These are phyloP conservation scores for Paelopatides confundens DNA, from an alignment of 53 echinoderm and acorn worm species.

Conservation along the genomic window DNA sequence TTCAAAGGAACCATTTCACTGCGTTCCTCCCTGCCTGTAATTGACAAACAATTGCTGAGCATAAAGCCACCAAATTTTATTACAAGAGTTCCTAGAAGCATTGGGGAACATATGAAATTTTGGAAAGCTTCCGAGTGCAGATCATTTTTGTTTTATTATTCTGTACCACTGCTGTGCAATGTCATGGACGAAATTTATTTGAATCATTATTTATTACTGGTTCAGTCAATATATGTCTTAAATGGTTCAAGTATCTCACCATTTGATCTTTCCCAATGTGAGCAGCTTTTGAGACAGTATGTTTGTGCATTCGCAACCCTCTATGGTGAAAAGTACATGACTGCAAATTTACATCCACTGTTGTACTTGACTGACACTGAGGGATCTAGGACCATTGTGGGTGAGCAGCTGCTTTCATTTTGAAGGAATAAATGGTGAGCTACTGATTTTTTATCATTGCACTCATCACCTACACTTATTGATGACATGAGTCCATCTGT, in stretches of 20 bases:
- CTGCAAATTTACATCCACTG: background rate
- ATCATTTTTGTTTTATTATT: slow-evolving; percentile 75
- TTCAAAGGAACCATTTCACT: slow-evolving; percentile 41
- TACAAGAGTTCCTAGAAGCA: slow-evolving; percentile 55
- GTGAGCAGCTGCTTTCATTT: slow-evolving; percentile 50
- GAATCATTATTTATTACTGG: slow-evolving; percentile 69
- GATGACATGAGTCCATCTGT: background rate
- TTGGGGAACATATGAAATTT: slow-evolving; percentile 46
- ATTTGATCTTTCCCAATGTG: background rate
- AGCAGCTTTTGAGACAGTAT: background rate
- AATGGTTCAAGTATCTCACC: background rate
- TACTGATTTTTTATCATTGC: background rate
- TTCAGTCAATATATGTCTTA: slow-evolving; percentile 62
- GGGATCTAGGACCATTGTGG: slow-evolving; percentile 51
- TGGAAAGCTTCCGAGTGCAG: slow-evolving; percentile 81
- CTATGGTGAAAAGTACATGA: background rate
- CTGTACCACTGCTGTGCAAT: slow-evolving; percentile 66
- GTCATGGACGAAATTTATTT: slow-evolving; percentile 60
- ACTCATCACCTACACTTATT: background rate
- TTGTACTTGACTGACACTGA: background rate
- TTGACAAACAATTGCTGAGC: slow-evolving; percentile 37
- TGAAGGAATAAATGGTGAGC: slow-evolving; percentile 25
- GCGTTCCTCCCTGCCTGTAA: background rate
- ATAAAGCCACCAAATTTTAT: slow-evolving; percentile 72
- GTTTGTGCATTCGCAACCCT: background rate